phyloP scores from a whole-genome alignment of 2,888 invertebrate species.

The Calameuta idolon region DNA sequence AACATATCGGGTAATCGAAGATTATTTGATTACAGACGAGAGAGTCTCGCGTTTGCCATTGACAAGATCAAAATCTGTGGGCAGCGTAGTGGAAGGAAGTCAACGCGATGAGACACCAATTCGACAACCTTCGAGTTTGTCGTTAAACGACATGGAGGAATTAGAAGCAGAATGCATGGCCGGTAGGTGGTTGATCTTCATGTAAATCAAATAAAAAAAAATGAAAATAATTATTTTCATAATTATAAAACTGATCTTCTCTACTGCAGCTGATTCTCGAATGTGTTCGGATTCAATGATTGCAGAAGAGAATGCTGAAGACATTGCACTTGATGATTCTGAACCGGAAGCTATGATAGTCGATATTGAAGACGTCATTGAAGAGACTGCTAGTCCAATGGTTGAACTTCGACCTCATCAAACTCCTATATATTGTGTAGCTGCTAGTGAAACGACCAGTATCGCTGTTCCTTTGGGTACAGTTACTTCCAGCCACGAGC shows the following conservation, averaged over 20 bases:
- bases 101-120: constrained; percentile 68
- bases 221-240: constrained; percentile 7
- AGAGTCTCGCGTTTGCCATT: constrained; percentile 53
- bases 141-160: constrained; percentile 79
- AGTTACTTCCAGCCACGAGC: constrained; percentile 57
- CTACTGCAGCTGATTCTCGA: constrained; percentile 46
- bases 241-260: not conserved
- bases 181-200: not conserved
- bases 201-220: not conserved
- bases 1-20: not conserved
- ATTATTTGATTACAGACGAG: constrained; percentile 31
- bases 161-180: constrained; percentile 68
- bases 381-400: constrained; percentile 82
- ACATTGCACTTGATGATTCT: constrained; percentile 54
- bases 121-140: constrained; percentile 77
- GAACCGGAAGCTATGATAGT: constrained; percentile 83
- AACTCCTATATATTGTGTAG: constrained; percentile 75
- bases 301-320: constrained; percentile 45
- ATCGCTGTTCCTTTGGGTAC: constrained; percentile 59
- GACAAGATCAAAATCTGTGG: constrained; percentile 82
- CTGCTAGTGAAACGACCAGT: constrained; percentile 57
- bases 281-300: constrained; percentile 48
- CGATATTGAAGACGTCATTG: constrained; percentile 84
- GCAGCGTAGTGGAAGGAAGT: constrained; percentile 74
- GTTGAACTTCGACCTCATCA: constrained; percentile 77